These are phyloP conservation scores for Centroberyx gerrardi DNA, from an alignment of 2,797 vertebrate genomes.

Conservation along the genomic window DNA sequence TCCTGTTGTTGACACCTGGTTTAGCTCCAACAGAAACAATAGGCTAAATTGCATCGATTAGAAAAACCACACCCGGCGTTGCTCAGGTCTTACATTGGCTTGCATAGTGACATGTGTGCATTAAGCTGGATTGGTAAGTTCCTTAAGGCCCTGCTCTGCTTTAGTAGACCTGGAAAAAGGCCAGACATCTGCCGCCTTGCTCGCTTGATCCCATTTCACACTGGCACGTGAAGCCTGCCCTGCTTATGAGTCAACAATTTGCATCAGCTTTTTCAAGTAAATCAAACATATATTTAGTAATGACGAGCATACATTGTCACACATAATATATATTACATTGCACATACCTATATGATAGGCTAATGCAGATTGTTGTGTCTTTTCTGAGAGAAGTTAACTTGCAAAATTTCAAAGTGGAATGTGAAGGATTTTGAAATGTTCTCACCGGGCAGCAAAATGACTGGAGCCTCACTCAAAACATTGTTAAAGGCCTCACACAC, in stretches of 20 bases:
- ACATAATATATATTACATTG: not conserved
- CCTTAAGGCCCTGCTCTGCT: constrained; percentile 53
- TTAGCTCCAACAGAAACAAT: constrained; percentile 5
- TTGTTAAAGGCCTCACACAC: too few relatives aligned
- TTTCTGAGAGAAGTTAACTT: not conserved
- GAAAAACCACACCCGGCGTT: not conserved
- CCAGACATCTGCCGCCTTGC: constrained; percentile 64
- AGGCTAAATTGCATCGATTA: not conserved
- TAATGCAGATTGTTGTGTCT: not conserved
- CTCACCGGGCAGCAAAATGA: too few relatives aligned
- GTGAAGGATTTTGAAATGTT: too few relatives aligned
- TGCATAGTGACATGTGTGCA: constrained; percentile 53
- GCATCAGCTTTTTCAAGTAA: not conserved
- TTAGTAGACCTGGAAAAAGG: constrained; percentile 47
- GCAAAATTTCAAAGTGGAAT: too few relatives aligned
- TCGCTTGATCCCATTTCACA: constrained; percentile 30
- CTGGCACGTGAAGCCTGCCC: constrained; percentile 55
- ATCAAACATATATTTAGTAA: not conserved
- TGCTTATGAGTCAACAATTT: constrained; percentile 14
- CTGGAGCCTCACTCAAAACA: too few relatives aligned
- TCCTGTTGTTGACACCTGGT: not conserved
- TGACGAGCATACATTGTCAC: not conserved
- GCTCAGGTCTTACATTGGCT: constrained; percentile 30
- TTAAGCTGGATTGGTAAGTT: constrained; percentile 61
- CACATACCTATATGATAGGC: not conserved